phyloP scores from a whole-genome alignment of 2,113 vertebrate species.

The Dromas ardeola region DNA sequence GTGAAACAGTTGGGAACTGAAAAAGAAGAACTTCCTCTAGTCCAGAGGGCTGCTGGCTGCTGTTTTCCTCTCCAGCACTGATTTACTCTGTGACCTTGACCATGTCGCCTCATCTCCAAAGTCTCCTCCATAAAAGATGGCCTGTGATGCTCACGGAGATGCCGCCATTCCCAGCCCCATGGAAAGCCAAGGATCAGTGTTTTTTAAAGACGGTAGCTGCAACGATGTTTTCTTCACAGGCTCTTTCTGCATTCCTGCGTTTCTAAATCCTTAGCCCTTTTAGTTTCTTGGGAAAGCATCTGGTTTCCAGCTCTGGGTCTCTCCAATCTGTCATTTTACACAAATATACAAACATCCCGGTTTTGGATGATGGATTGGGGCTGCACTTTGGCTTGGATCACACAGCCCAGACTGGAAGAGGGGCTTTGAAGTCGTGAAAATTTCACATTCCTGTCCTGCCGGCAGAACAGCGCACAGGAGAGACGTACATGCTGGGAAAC shows the following conservation, averaged over 20 bases:
- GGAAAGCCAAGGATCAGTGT: background rate
- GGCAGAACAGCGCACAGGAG: background rate
- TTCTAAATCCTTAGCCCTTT: background rate
- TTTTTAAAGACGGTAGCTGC: background rate
- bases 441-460: background rate
- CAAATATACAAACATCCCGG: constrained; percentile 54
- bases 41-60: background rate
- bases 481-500: background rate
- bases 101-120: rapidly evolving
- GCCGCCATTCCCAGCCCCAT: background rate
- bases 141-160: background rate
- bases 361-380: constrained; percentile 32
- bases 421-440: constrained; percentile 13
- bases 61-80: background rate
- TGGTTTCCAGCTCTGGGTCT: constrained; percentile 47
- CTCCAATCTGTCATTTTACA: constrained; percentile 43
- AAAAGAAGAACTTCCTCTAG: background rate
- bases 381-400: constrained; percentile 14
- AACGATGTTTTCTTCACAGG: background rate
- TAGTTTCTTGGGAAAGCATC: constrained; percentile 57
- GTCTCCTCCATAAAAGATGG: rapidly evolving
- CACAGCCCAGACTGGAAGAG: background rate
- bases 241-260: background rate
- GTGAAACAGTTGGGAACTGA: background rate
- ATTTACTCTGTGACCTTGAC: background rate